Evolutionary conservation across 1,140 invertebrate species (phyloP).

Genomic region (Trichonephila clavata): DNA sequence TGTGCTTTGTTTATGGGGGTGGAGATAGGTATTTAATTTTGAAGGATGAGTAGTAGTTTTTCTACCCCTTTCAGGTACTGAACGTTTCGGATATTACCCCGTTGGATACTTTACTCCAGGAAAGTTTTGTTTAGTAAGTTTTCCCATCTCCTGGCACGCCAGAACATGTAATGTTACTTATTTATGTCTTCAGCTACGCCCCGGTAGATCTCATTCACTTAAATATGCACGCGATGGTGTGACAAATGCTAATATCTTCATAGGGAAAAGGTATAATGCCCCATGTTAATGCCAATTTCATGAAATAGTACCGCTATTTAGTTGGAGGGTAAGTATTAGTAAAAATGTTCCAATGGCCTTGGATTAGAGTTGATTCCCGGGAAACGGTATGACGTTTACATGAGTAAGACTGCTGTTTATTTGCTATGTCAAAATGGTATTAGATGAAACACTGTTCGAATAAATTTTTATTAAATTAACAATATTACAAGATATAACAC

Average conservation of each 20-base stretch:
- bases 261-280: neutral
- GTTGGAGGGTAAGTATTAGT: no score
- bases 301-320: neutral
- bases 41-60: neutral
- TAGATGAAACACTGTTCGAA: no score
- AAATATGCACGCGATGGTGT: neutral
- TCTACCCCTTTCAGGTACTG: neutral
- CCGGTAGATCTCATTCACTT: neutral
- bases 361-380: no score
- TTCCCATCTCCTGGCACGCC: neutral
- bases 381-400: no score
- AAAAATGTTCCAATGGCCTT: no score
- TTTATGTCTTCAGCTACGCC: neutral
- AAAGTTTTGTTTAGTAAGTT: conserved; percentile 1
- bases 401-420: no score
- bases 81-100: neutral
- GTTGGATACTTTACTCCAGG: neutral
- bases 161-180: neutral
- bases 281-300: neutral
- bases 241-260: neutral
- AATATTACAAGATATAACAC: no score
- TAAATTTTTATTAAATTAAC: no score
- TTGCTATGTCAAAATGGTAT: no score
- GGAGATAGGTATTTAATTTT: conserved; percentile 30
- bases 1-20: conserved; percentile 22